These are phyloP conservation scores for Psittacula cyanocephala DNA, from an alignment of 2,113 vertebrate species.

Conservation along the genomic window DNA sequence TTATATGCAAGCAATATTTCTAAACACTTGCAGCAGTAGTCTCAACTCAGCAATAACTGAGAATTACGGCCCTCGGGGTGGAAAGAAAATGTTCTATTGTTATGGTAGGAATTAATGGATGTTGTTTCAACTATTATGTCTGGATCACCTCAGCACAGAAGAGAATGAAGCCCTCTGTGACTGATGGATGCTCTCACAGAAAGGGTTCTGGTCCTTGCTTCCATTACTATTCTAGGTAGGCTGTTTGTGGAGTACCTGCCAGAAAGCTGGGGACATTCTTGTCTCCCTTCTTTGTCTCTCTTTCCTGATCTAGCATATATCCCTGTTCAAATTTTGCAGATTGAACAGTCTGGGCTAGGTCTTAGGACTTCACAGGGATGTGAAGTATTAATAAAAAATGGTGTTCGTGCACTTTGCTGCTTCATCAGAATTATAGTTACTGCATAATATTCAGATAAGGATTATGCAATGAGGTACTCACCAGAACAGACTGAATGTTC, in stretches of 20 bases:
- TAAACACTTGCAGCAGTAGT: not conserved
- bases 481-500: not conserved
- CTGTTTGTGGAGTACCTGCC: not conserved
- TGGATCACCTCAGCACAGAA: not conserved
- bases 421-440: not conserved
- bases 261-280: not conserved
- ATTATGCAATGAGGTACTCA: not conserved
- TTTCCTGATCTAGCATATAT: fast-evolving
- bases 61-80: not conserved
- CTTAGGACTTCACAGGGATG: not conserved
- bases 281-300: not conserved
- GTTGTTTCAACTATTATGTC: not conserved
- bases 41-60: not conserved
- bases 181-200: not conserved
- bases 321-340: not conserved
- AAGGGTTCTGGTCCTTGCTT: not conserved
- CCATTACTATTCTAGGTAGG: fast-evolving
- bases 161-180: not conserved
- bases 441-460: not conserved
- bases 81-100: not conserved
- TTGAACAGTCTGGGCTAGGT: not conserved
- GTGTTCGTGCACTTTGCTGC: not conserved
- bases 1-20: not conserved
- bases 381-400: not conserved
- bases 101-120: not conserved